Base-by-base conservation (phyloP, 2,888 invertebrate genomes). In the Parnassius smintheus region DNA sequence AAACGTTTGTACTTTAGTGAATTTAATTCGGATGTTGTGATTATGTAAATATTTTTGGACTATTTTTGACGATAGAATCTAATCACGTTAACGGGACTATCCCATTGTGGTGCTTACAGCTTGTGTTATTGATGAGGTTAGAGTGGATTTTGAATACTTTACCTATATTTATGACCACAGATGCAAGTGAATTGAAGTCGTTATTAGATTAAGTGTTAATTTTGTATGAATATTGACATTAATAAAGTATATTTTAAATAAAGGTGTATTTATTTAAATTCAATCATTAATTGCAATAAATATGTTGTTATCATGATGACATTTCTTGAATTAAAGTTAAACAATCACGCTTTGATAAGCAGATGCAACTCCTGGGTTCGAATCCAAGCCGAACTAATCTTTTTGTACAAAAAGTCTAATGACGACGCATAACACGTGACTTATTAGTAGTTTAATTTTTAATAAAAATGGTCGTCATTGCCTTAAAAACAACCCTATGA, bases 181-280 rank as follows among this genome's bases (percentile, higher is more conserved):
- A 57, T 50, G 50, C 46, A 46, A 50, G 35, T n/a, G 35, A 44
- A 44, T 44, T 55, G 50, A 53, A 56, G 13, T 52, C 49, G 45
- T 53, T 42, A 46, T 58, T 65, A 68, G 66, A 54, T n/a, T 68
- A 66, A 68, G 65, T 59, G 65, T 68, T 66, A 45, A 56, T 53
- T 57, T 61, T 61, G n/a, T 60, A 55, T 46, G n/a, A 51, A 53
- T 18, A 56, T 50, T 8, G n/a, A 41, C 41, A 44, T 51, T 4
- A 61, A 66, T 66, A 56, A 64, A 62, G 45, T 13, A 44, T 60
- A 61, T 59, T 59, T 64, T 45, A 44, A 46, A 46, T 46, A 46
- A 46, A 46, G 35, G 4, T 35, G 35, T 35, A 35, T 35, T 35
- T 35, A 35, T 25, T 25, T 35, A 4, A 35, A 35, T 35, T 35